phyloP scores from a whole-genome alignment of 2,113 vertebrate species.

The Scomber japonicus region DNA sequence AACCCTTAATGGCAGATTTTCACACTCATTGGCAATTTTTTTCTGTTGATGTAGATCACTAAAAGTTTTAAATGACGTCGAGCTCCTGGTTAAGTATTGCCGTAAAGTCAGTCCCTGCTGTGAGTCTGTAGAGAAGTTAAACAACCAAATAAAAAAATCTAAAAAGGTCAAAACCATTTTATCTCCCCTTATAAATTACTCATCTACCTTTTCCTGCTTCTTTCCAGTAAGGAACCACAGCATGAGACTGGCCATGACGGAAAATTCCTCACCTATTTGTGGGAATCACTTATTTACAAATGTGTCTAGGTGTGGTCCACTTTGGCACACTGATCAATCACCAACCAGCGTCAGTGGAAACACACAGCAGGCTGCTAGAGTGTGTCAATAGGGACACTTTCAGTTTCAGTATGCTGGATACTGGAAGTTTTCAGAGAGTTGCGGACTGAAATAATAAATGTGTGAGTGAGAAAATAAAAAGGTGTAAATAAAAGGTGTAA shows the following conservation, averaged over 20 bases:
- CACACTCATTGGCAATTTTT: no score
- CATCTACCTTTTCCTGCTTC: not conserved
- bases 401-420: not conserved
- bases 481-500: no score
- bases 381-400: not conserved
- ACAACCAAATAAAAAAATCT: no score
- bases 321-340: not conserved
- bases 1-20: no score
- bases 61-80: no score
- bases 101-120: no score
- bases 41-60: no score
- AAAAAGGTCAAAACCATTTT: not conserved
- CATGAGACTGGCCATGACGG: not conserved
- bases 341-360: not conserved
- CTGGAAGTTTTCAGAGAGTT: no score
- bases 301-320: slow-evolving; percentile 31
- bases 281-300: slow-evolving; percentile 7
- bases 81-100: no score
- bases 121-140: no score
- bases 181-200: not conserved
- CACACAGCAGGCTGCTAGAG: not conserved
- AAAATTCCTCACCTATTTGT: slow-evolving; percentile 12
- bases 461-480: no score
- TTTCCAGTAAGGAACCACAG: not conserved
- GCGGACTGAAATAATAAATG: no score